Evolutionary conservation across 2,888 invertebrate species (phyloP).

Genomic region (Catonia carolina): DNA sequence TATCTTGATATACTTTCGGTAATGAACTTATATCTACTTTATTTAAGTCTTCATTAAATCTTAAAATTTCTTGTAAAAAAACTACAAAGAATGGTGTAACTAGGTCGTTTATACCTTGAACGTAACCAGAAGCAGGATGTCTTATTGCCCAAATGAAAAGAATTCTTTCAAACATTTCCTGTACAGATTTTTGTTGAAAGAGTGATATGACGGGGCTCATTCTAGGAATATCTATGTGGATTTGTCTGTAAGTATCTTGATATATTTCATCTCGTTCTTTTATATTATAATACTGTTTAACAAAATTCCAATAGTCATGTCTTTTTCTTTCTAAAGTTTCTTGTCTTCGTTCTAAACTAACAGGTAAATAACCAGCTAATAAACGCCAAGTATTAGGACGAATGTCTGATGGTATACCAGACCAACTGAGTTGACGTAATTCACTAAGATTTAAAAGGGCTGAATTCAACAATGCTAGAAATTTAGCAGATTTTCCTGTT

Average conservation of each 20-base stretch:
- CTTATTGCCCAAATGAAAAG: conserved; percentile 99
- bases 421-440: conserved; percentile 87
- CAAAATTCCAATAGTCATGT: conserved; percentile 90
- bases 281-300: conserved; percentile 92
- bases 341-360: conserved; percentile 81
- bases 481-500: conserved; percentile 83
- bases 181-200: conserved; percentile 91
- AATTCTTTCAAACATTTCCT: conserved; percentile 95
- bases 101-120: conserved; percentile 95
- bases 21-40: conserved; percentile 77
- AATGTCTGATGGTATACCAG: conserved; percentile 88
- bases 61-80: conserved; percentile 88
- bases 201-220: conserved; percentile 96
- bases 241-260: no score
- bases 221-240: conserved; percentile 97
- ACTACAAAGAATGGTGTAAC: conserved; percentile 99
- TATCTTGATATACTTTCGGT: conserved; percentile 65
- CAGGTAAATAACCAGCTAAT: conserved; percentile 80
- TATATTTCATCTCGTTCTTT: conserved; percentile 80
- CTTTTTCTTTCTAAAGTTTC: conserved; percentile 86
- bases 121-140: conserved; percentile 98
- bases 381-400: conserved; percentile 59
- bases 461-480: conserved; percentile 69
- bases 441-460: conserved; percentile 76
- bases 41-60: conserved; percentile 73